phyloP scores from a whole-genome alignment of 2,113 vertebrate species.

The Cathartes aura region DNA sequence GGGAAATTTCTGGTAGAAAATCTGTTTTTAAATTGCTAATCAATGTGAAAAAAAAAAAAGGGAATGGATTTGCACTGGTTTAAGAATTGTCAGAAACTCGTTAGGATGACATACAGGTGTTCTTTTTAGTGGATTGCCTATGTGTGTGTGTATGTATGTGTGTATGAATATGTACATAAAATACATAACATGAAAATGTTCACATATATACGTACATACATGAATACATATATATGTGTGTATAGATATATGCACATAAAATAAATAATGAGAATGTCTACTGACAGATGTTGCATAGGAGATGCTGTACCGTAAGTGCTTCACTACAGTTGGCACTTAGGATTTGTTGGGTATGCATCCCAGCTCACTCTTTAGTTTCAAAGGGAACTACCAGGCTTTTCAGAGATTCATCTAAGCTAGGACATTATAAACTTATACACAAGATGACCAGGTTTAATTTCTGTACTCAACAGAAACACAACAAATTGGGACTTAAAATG shows the following conservation, averaged over 20 bases:
- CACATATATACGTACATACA: background rate
- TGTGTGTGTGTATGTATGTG: background rate
- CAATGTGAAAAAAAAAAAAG: rapidly evolving
- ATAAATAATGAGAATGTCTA: background rate
- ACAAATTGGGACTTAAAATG: background rate
- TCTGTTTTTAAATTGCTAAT: background rate
- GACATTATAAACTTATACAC: background rate
- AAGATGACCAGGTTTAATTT: background rate
- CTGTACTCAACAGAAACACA: background rate
- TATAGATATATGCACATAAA: background rate
- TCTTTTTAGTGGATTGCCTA: background rate
- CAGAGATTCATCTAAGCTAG: background rate
- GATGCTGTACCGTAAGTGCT: background rate
- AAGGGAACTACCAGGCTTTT: background rate
- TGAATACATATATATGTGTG: background rate
- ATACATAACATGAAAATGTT: background rate
- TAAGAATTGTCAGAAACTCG: background rate
- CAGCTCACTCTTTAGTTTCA: background rate
- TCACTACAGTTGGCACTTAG: background rate
- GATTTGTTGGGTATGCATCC: background rate
- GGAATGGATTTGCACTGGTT: background rate
- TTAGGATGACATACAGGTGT: background rate
- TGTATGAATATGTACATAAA: background rate
- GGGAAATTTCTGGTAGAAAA: background rate
- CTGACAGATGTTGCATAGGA: background rate